Percentiles rank a stretch among this genome's conserved stretches.
Evolutionary conservation across 2,888 invertebrate genomes (phyloP).

Genomic region (Leptogaster cylindrica): DNA sequence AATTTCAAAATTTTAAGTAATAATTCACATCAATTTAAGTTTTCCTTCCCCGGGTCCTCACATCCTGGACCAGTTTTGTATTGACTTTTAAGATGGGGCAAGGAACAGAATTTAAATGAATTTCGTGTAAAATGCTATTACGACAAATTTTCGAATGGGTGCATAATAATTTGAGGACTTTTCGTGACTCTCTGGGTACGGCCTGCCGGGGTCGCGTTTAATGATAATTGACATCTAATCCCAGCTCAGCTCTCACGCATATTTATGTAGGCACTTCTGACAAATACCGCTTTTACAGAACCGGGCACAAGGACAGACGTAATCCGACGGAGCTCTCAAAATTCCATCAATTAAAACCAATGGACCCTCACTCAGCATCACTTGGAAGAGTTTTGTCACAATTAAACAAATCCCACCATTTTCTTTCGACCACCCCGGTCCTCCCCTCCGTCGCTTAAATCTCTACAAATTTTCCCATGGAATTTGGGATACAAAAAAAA

Average conservation of each 20-base stretch:
- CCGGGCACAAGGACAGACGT: not conserved
- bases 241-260: constrained; percentile 26
- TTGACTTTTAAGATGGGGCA: constrained; percentile 15
- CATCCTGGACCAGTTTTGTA: not conserved
- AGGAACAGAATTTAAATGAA: constrained; percentile 11
- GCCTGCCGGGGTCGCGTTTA: not conserved
- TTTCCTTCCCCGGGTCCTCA: not conserved
- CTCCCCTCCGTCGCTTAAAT: not conserved
- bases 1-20: not conserved
- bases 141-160: not conserved
- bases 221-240: constrained; percentile 37
- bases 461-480: not conserved
- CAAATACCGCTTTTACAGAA: constrained; percentile 19
- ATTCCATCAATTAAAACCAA: constrained; percentile 44
- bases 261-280: constrained; percentile 25
- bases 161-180: too few species aligned
- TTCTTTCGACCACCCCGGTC: not conserved
- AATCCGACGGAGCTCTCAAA: constrained; percentile 18
- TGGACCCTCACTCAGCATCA: constrained; percentile 42
- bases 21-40: constrained; percentile 12
- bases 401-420: constrained; percentile 46
- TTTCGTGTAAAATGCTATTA: constrained; percentile 3
- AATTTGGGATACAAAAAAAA: not conserved
- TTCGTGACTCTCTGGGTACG: not conserved
- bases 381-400: constrained; percentile 43